Evolutionary conservation across 2,888 invertebrate genomes (phyloP), one percentile per base, ranked within the genome.

Genomic region (Campoplex capitator): DNA sequence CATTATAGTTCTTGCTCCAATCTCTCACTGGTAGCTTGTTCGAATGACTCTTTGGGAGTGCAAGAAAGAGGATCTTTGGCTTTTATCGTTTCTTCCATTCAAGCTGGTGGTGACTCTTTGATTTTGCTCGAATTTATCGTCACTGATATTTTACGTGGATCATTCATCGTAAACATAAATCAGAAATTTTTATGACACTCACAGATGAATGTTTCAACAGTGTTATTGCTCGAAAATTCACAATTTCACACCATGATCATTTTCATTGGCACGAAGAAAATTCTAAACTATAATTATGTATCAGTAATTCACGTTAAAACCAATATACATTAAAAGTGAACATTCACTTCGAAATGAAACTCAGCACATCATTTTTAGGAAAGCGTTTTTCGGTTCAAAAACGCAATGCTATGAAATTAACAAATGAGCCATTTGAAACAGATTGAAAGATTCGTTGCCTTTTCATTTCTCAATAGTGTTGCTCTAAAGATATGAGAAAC

Each of bases 91-190:
- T 79, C 58, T 84, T 83, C 76, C 77, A 87, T 79, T 84, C 79
- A 89, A 89, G 89, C 90, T 90, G 89, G 84, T 89, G 83, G 88
- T 91, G 92, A 92, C 91, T 92, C 89, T 91, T 88, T 87, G 88
- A 89, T 91, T 93, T 93, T 92, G 56, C 91, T 88, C 91, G 91
- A 92, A 93, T 92, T 93, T 92, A 92, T 93, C 92, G 90, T 84
- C 80, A 76, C 84, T 89, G 89, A 91, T 92, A 92, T 76, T 56
- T 28, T 16, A 51, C 70, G 58, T 11, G 18, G 35, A 48, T 76
- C 58, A 32, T 70, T 48, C 6, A 38, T 76, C 68, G 45, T 18
- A 23, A 2, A 38, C 45, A 38, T 32, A 32, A 38, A 18, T 23
- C 38, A 28, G 28, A 28, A 18, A 2, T 75, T 2, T 75, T 4